Evolutionary conservation across 2,797 vertebrate species (phyloP).

Genomic region (Neomorphus geoffroyi): DNA sequence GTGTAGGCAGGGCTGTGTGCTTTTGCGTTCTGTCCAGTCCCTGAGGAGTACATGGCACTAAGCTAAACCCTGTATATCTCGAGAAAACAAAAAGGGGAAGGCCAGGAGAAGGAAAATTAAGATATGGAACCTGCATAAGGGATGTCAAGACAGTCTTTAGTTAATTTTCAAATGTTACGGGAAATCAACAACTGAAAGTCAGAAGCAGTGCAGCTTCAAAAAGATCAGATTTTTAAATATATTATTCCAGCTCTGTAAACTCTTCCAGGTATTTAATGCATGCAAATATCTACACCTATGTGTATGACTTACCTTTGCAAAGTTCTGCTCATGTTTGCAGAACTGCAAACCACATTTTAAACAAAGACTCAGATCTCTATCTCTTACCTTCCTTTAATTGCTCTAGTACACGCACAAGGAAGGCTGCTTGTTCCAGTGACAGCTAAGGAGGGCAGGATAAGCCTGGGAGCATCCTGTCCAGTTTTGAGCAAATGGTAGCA

Average conservation of each 20-base stretch:
- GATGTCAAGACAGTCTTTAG: background rate
- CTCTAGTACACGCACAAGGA: background rate
- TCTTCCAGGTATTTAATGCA: slow-evolving; percentile 18
- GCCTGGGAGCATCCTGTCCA: background rate
- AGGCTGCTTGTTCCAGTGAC: background rate
- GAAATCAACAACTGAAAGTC: slow-evolving; percentile 15
- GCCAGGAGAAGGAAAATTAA: background rate
- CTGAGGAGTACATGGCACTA: background rate
- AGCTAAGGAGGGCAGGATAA: background rate
- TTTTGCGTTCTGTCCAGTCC: background rate
- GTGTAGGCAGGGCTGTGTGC: background rate
- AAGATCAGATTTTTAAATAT: slow-evolving; percentile 18
- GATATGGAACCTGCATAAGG: background rate
- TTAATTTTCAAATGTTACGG: background rate
- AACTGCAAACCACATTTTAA: slow-evolving; percentile 7
- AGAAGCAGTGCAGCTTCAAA: slow-evolving; percentile 22
- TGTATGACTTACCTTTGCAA: background rate
- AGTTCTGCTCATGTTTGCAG: background rate
- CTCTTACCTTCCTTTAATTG: background rate
- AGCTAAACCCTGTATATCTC: background rate
- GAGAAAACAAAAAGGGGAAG: background rate
- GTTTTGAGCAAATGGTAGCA: background rate
- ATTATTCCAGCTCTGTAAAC: slow-evolving; percentile 11
- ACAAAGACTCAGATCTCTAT: background rate
- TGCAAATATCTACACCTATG: slow-evolving; percentile 11